These are phyloP conservation scores for Catharus ustulatus DNA, from an alignment of 2,797 vertebrate genomes.

Conservation along the genomic window DNA sequence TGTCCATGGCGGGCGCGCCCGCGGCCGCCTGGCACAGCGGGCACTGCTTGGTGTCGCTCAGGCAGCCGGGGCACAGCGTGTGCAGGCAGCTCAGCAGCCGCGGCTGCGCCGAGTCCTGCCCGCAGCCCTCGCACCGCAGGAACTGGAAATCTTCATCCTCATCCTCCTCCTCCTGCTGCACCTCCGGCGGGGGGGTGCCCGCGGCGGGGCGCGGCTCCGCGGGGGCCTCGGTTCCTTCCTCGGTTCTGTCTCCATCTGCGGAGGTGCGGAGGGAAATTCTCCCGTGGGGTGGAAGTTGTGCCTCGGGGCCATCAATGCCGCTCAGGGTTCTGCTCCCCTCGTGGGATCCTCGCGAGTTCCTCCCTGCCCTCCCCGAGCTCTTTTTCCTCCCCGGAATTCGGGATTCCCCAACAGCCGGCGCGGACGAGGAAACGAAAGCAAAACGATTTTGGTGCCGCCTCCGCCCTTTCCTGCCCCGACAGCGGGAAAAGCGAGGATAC, in stretches of 20 bases:
- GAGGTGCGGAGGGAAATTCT: background rate
- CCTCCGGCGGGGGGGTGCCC: accelerated
- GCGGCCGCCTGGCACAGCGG: background rate
- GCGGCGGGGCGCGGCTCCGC: background rate
- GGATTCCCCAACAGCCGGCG: accelerated
- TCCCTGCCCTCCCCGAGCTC: background rate
- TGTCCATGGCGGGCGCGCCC: background rate
- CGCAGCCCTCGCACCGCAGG: constrained; percentile 62
- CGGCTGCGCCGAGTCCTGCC: constrained; percentile 40
- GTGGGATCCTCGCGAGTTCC: background rate
- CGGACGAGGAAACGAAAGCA: background rate
- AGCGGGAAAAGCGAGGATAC: accelerated
- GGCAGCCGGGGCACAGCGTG: constrained; percentile 64
- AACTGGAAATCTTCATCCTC: constrained; percentile 66
- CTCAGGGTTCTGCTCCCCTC: background rate
- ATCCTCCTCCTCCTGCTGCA: background rate
- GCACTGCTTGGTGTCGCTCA: constrained; percentile 51
- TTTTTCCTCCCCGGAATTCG: background rate
- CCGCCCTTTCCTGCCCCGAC: background rate
- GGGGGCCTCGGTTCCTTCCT: no score
- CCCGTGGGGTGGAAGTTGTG: accelerated
- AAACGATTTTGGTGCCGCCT: accelerated
- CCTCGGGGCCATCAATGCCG: accelerated
- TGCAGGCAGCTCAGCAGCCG: constrained; percentile 76
- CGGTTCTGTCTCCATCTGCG: background rate